Evolutionary conservation across 1,140 invertebrate species (phyloP).

Genomic region (Heliothis virescens): DNA sequence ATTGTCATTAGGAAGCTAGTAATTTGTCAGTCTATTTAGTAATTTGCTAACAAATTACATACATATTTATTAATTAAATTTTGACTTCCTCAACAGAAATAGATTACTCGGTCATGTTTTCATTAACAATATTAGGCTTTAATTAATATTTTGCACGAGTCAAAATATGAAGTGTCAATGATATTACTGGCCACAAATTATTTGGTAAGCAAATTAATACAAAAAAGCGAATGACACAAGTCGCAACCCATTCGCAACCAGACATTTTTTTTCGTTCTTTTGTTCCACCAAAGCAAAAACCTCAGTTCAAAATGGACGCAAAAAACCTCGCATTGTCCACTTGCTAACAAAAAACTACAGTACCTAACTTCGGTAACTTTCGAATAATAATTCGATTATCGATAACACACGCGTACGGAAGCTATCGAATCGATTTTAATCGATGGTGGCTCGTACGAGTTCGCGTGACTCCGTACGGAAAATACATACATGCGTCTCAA

Average conservation of each 20-base stretch:
- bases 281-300: not conserved
- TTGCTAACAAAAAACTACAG: conserved; percentile 34
- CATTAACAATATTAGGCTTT: not conserved
- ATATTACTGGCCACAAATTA: not conserved
- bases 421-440: conserved; percentile 39
- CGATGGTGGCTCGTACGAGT: conserved; percentile 29
- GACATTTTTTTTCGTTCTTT: not conserved
- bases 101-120: not conserved
- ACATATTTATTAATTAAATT: not conserved
- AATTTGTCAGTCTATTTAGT: conserved; percentile 11
- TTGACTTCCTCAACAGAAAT: not conserved
- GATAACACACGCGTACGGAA: conserved; percentile 65
- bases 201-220: not conserved
- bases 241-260: not conserved
- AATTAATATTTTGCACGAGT: not conserved
- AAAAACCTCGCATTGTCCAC: conserved; percentile 11
- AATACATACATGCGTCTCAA: conserved; percentile 8
- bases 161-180: not conserved
- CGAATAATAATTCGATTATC: conserved; percentile 64
- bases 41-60: conserved; percentile 6
- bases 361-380: conserved; percentile 62
- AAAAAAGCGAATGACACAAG: not conserved
- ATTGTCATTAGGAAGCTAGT: not conserved
- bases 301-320: not conserved
- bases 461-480: conserved; percentile 41